These are phyloP conservation scores for Liasis olivaceus DNA, from an alignment of 2,797 vertebrate species.

Conservation along the genomic window DNA sequence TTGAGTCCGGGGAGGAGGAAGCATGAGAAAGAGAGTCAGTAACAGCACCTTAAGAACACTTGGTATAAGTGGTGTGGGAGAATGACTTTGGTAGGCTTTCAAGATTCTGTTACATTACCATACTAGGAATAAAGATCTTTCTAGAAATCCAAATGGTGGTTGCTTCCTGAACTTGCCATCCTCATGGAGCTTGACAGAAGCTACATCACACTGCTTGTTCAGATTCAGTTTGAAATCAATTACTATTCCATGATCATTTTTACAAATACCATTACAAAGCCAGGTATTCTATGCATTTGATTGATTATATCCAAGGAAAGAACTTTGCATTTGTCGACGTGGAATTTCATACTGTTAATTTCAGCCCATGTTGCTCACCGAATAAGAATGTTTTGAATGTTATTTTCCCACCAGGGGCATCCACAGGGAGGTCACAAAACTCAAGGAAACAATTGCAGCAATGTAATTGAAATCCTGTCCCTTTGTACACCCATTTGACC, in stretches of 20 bases:
- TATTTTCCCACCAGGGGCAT: background rate
- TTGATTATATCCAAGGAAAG: background rate
- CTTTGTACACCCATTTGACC: background rate
- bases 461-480: background rate
- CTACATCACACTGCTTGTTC: background rate
- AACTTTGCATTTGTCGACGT: background rate
- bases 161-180: background rate
- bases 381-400: background rate
- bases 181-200: background rate
- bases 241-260: background rate
- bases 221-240: background rate
- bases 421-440: background rate
- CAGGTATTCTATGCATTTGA: background rate
- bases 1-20: background rate
- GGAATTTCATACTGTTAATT: background rate
- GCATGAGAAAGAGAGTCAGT: no score
- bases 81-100: no score
- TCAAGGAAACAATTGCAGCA: background rate
- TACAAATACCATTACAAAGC: background rate
- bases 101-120: no score
- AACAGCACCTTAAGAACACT: no score
- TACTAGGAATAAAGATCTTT: no score
- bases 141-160: background rate
- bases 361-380: background rate
- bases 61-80: no score